These are phyloP conservation scores for Phoxinus phoxinus DNA, from an alignment of 2,113 vertebrate species.

Conservation along the genomic window DNA sequence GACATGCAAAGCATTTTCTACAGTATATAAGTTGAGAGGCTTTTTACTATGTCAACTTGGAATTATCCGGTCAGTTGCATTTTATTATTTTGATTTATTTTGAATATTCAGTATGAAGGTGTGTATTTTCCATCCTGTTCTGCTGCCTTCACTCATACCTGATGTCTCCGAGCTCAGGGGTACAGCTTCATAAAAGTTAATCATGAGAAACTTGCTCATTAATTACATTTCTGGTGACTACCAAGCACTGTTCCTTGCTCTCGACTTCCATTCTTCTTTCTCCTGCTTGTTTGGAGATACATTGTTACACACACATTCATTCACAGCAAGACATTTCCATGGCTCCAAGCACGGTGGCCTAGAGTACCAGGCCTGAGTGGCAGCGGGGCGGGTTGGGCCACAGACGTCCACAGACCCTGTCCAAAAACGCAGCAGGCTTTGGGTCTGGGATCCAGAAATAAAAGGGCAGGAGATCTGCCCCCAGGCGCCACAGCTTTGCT, in stretches of 20 bases:
- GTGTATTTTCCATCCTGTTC: conserved; percentile 38
- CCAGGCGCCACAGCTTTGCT: conserved; percentile 20
- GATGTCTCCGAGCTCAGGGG: conserved; percentile 74
- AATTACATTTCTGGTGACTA: conserved; percentile 75
- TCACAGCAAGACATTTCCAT: conserved; percentile 50
- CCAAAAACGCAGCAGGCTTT: conserved; percentile 68
- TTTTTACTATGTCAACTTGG: too few species aligned
- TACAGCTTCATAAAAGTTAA: conserved; percentile 82
- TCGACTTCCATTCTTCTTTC: conserved; percentile 18
- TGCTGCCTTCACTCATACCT: conserved; percentile 71
- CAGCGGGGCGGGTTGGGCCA: conserved; percentile 36
- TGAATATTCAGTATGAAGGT: conserved; percentile 41
- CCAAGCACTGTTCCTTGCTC: conserved; percentile 57
- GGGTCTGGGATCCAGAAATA: conserved; percentile 64
- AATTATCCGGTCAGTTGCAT: neutral
- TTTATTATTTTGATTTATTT: neutral
- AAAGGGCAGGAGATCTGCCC: conserved; percentile 37
- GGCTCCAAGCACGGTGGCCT: conserved; percentile 32
- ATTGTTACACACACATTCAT: conserved; percentile 27
- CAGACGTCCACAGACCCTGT: conserved; percentile 57
- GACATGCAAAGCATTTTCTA: too few species aligned
- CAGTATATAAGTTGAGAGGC: too few species aligned
- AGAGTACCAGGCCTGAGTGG: conserved; percentile 29
- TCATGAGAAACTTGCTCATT: conserved; percentile 83
- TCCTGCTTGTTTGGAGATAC: conserved; percentile 22